phyloP scores from a whole-genome alignment of 2,113 vertebrate species.

The Hemichromis elongatus region DNA sequence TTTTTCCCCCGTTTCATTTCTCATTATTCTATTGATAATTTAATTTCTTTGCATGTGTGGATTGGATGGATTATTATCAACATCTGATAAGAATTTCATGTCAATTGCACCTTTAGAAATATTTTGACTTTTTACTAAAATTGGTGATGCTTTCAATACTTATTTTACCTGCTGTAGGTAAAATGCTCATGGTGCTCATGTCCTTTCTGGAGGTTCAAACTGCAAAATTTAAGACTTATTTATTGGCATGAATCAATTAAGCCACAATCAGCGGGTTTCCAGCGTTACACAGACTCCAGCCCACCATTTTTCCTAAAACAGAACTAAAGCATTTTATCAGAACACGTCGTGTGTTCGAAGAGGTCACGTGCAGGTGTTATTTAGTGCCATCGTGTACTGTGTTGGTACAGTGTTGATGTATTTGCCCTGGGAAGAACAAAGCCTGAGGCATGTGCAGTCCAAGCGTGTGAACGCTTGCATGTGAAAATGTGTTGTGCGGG shows the following conservation, averaged over 20 bases:
- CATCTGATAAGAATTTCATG: background rate
- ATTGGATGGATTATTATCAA: background rate
- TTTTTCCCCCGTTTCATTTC: background rate
- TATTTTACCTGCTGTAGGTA: background rate
- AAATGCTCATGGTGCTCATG: no score
- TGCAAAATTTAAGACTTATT: background rate
- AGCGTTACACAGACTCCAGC: background rate
- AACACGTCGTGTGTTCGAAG: background rate
- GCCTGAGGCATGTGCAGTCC: background rate
- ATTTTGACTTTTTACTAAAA: background rate
- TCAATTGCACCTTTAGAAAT: background rate
- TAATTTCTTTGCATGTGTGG: no score
- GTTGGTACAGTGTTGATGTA: background rate
- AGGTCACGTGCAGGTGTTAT: constrained; percentile 15
- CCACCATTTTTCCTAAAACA: background rate
- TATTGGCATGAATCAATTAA: background rate
- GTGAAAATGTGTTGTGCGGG: background rate
- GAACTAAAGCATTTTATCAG: background rate
- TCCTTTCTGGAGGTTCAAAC: background rate
- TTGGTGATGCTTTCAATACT: background rate
- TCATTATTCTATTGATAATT: no score
- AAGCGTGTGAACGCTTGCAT: background rate
- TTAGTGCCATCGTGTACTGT: background rate
- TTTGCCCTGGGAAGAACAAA: background rate
- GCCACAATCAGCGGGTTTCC: background rate